phyloP scores from a whole-genome alignment of 92 coral and sea anemone species.

The Blastomussa wellsi region DNA sequence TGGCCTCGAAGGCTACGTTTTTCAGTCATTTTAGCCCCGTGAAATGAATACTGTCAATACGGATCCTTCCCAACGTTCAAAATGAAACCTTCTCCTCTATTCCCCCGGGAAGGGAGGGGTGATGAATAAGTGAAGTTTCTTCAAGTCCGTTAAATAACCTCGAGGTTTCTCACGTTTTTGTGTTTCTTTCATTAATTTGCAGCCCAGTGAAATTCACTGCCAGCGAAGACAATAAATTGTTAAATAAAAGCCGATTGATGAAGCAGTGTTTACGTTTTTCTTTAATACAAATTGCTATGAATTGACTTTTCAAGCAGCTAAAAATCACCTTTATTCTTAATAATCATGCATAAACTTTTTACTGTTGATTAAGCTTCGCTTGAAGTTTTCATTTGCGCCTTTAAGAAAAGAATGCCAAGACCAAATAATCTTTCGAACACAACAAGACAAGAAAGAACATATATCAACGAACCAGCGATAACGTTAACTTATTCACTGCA shows the following conservation, averaged over 20 bases:
- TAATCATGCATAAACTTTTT: no score
- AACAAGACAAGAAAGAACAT: background rate
- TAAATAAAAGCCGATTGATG: background rate
- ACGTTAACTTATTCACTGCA: background rate
- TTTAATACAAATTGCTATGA: no score
- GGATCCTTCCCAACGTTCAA: no score
- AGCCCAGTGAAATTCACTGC: background rate
- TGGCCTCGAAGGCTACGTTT: background rate
- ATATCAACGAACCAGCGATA: no score
- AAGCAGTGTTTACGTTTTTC: background rate
- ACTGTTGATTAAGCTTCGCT: no score
- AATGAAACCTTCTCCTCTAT: background rate
- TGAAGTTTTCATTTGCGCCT: background rate
- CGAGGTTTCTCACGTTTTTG: background rate
- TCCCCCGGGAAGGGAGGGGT: no score
- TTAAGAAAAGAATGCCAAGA: no score
- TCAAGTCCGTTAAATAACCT: no score
- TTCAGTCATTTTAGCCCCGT: background rate
- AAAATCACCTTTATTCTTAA: background rate
- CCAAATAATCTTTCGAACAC: background rate
- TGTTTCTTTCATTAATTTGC: no score
- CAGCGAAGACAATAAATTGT: background rate
- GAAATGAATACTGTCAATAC: no score
- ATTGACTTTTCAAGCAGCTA: background rate
- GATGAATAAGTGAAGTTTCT: background rate